Evolutionary conservation across 2,797 vertebrate genomes (phyloP).

Genomic region (Falco concolor): DNA sequence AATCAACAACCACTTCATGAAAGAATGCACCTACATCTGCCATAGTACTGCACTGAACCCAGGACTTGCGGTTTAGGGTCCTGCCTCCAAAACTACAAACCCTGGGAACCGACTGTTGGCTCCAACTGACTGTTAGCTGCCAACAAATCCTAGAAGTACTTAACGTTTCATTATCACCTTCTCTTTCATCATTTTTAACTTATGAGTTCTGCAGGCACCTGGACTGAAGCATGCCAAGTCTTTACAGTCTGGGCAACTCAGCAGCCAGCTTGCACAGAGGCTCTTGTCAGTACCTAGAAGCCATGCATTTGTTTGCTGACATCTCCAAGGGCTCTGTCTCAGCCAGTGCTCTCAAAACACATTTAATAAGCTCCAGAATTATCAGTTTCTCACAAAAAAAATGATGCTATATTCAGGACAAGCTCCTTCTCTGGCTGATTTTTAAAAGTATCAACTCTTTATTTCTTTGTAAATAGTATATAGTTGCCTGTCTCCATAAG

Average conservation of each 20-base stretch:
- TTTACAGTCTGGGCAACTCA: neutral
- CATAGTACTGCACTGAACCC: neutral
- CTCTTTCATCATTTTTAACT: neutral
- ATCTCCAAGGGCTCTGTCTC: neutral
- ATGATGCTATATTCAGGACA: rapidly evolving
- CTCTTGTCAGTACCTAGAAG: neutral
- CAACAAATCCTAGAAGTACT: neutral
- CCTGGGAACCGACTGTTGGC: neutral
- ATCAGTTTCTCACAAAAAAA: neutral
- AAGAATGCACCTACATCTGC: neutral
- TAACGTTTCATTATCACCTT: neutral
- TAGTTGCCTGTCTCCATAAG: neutral
- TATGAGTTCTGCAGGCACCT: neutral
- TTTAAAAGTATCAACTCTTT: neutral
- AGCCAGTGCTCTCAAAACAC: neutral
- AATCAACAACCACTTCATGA: neutral
- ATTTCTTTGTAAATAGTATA: neutral
- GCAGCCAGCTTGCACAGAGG: neutral
- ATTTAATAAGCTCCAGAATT: neutral
- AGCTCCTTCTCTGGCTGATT: neutral
- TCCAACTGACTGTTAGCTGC: neutral
- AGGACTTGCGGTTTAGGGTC: neutral
- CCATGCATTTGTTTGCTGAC: neutral
- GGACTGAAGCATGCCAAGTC: neutral
- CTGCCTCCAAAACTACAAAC: neutral